Base-by-base conservation (phyloP, 2,113 vertebrate species). In the Copsychus sechellarum region DNA sequence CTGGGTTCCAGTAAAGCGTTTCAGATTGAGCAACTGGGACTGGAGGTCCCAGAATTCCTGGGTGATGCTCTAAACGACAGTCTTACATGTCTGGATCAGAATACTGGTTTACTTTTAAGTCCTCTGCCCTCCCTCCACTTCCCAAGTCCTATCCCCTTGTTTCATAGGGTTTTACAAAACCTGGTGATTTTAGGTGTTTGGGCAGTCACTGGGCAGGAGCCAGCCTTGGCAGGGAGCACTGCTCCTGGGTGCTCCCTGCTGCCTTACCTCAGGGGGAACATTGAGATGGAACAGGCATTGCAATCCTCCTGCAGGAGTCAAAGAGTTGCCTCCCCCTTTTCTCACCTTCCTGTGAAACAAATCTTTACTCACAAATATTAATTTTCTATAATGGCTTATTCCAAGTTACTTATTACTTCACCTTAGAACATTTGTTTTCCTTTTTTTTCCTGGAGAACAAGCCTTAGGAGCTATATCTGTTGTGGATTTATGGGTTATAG, bases 201-300 rank as follows among this genome's bases (percentile, higher is more conserved):
- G 28, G 23, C 1, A 0, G 17, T 9, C 6, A 0, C n/a, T 31
- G 42, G 7, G 17, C 57, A 77, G 53, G 53, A 66, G 6, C 8
- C 6, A 5, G 24, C 43, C 36, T 31, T 2, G 0, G 47, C 6
- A 0, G 48, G 14, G 48, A 51, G 26, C 26, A 9, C 45, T 45
- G 50, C 48, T 36, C 50, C 42, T 34, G 54, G 16, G 9, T 29
- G 21, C 24, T 85, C 17, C 66, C 33, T 40, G 12, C n/a, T 20
- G 31, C 3, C 1, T 16, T 19, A 16, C 3, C 4, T 0, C 31
- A n/a, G 51, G 8, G 5, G 6, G 13, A 8, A 29, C 1, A 9
- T 21, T 17, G 61, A 51, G 31, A 2, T 6, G 64, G 36, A 53
- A 4, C 1, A 2, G 36, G 26, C n/a, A 25, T 20, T 53, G 40